Evolutionary conservation across 2,113 vertebrate genomes (phyloP).

Genomic region (Tricholaema leucomelas): DNA sequence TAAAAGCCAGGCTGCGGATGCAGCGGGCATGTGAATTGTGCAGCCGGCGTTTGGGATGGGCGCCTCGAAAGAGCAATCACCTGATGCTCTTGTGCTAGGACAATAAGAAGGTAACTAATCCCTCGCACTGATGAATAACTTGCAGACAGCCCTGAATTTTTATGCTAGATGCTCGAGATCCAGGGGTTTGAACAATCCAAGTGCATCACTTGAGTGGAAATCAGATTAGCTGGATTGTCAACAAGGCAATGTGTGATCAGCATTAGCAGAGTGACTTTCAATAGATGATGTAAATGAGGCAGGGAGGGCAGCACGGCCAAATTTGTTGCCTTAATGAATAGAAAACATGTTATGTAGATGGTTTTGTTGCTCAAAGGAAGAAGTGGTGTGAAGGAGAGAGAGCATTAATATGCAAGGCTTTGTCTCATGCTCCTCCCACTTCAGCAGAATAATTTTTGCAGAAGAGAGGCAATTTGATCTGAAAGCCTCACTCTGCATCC

Average conservation of each 20-base stretch:
- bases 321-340: constrained; percentile 18
- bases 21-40: neutral
- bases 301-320: constrained; percentile 10
- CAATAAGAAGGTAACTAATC: neutral
- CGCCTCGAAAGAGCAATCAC: neutral
- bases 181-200: neutral
- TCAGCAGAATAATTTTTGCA: neutral
- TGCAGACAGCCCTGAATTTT: neutral
- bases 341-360: neutral
- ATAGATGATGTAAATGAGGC: constrained; percentile 32
- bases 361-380: neutral
- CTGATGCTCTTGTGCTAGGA: neutral
- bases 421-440: neutral
- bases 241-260: constrained; percentile 7
- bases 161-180: neutral
- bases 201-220: neutral
- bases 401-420: neutral
- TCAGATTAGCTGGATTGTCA: constrained; percentile 5
- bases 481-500: neutral
- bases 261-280: neutral
- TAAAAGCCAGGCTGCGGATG: neutral
- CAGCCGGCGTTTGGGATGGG: neutral
- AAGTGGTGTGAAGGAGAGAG: neutral
- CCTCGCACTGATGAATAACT: neutral
- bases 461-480: neutral